Percentiles rank a stretch among this genome's conserved stretches.
These are phyloP conservation scores for Chroicocephalus ridibundus DNA, from an alignment of 2,113 vertebrate genomes.

Conservation along the genomic window DNA sequence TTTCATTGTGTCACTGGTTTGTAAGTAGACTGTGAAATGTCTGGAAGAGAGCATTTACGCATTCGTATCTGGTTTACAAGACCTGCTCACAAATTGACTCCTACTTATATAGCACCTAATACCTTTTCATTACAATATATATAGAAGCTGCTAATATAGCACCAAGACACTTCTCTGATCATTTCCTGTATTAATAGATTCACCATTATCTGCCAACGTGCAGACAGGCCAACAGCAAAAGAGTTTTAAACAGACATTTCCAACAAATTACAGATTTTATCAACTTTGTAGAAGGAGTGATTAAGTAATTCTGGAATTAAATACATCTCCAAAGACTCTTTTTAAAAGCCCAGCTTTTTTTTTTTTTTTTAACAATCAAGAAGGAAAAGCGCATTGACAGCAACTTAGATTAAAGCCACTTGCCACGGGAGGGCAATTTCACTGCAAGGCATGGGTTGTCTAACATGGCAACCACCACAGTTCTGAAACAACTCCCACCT, in stretches of 20 bases:
- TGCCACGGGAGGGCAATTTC: neutral
- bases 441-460: neutral
- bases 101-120: neutral
- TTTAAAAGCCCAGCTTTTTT: neutral
- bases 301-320: neutral
- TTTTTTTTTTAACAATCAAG: neutral
- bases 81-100: neutral
- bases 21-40: neutral
- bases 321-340: neutral
- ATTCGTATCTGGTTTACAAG: neutral
- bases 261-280: constrained; percentile 7
- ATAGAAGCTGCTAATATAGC: neutral
- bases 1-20: neutral
- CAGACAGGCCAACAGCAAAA: neutral
- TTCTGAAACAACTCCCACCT: neutral
- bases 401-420: neutral
- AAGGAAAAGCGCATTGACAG: neutral
- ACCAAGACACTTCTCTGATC: neutral
- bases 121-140: neutral
- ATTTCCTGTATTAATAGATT: neutral
- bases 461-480: neutral
- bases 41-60: neutral
- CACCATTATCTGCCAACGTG: neutral
- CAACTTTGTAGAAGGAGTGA: neutral
- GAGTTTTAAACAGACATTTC: constrained; percentile 9